These are phyloP conservation scores for Ashinkailepas kermadecensis DNA, from an alignment of 2,888 invertebrate species.

Conservation along the genomic window DNA sequence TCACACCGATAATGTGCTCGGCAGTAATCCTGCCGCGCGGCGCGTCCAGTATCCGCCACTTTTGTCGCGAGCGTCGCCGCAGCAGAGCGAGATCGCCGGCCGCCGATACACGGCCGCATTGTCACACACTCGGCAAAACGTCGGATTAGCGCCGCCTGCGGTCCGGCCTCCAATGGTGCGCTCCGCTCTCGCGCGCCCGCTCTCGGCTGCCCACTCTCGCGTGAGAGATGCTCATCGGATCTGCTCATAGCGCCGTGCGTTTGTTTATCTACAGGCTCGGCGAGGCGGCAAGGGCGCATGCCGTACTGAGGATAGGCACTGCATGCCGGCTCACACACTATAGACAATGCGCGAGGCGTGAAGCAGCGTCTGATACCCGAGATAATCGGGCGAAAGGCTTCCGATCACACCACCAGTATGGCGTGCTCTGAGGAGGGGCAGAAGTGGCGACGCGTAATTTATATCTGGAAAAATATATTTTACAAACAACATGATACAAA, in stretches of 20 bases:
- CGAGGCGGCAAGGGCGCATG: background rate
- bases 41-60: background rate
- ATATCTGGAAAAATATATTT: no score
- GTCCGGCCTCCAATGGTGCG: background rate
- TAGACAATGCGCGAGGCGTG: no score
- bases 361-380: no score
- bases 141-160: background rate
- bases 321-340: no score
- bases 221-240: background rate
- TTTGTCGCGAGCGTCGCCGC: background rate
- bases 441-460: no score
- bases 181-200: background rate
- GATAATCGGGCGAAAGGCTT: no score
- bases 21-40: background rate
- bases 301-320: no score
- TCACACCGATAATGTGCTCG: background rate
- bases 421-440: no score
- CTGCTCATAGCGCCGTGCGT: background rate
- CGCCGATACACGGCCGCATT: background rate
- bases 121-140: background rate
- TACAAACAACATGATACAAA: no score
- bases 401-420: no score
- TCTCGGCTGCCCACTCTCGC: background rate
- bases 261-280: conserved; percentile 1
- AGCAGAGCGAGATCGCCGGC: background rate